Evolutionary conservation across 2,888 invertebrate species (phyloP), one percentile per base, ranked within the genome.

Genomic region (Metopia argyrocephala): DNA sequence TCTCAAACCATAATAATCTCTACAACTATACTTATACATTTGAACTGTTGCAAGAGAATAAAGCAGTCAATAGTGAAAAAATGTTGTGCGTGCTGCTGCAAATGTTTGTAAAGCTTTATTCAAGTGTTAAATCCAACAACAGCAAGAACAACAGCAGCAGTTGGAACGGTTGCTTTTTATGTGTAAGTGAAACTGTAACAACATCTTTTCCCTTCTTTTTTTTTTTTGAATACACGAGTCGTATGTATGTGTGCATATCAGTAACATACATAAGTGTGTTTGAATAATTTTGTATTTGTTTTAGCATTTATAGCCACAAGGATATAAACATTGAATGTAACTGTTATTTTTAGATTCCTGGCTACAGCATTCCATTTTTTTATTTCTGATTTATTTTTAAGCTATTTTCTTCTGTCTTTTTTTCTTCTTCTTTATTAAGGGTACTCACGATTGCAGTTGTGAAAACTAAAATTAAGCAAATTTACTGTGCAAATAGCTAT

Each of bases 81-180:
- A 52, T 50, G 84, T 85, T 85, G 86, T 86, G 87, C 88, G 88
- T 88, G 88, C 86, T 87, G 85, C 84, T 87, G 87, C 88, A 87
- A 88, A 87, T 88, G 87, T 88, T 88, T 88, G 87, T 85, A 84
- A 85, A 87, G 87, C 88, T 88, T 88, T 87, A 87, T 87, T 88
- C 85, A 86, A 88, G 87, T 87, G 87, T 76, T 80, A 80, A 82
- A 82, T 81, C 74, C 70, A 38, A 38, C 38, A 38, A 38, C 38
- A 31, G 31, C 38, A 38, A 4, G 9, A 31, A 4, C 31, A 31
- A 2, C 31, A 31, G 38, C 38, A 82, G 27, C 80, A 81, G 79
- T 75, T 76, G 65, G 69, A 62, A 20, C n/a, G 45, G 28, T 52
- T 62, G 57, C 25, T 62, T 15, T 70, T 65, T 54, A 20, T 46